These are phyloP conservation scores for Caranx ignobilis DNA, from an alignment of 2,113 vertebrate genomes.

Conservation along the genomic window DNA sequence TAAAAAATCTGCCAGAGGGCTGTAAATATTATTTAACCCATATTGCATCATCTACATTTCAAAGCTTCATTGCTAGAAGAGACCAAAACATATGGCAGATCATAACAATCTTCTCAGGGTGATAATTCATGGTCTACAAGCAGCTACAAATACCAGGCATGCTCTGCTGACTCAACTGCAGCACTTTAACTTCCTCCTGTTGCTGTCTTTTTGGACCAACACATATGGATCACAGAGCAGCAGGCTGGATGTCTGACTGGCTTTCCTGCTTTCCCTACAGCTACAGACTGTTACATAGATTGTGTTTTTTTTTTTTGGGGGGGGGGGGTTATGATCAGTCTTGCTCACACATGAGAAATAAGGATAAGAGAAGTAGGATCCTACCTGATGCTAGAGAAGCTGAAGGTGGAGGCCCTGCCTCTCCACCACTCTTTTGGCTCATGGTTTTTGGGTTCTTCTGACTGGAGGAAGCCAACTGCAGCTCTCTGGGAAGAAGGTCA, in stretches of 20 bases:
- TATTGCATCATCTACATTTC: slow-evolving; percentile 12
- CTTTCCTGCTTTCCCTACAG: slow-evolving; percentile 38
- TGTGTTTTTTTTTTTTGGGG: slow-evolving; percentile 5
- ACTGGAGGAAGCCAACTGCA: slow-evolving; percentile 91
- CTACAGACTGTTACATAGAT: slow-evolving; percentile 20
- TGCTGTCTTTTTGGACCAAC: neutral
- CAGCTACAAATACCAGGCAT: slow-evolving; percentile 24
- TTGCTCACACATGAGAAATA: slow-evolving; percentile 82
- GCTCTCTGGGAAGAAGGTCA: slow-evolving; percentile 97
- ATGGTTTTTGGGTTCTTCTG: slow-evolving; percentile 91
- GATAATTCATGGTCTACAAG: neutral
- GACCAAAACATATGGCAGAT: neutral
- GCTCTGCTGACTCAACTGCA: slow-evolving; percentile 21
- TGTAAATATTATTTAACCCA: neutral
- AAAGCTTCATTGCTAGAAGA: slow-evolving; percentile 18
- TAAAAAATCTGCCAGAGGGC: neutral
- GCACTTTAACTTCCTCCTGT: neutral
- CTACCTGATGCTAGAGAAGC: slow-evolving; percentile 94
- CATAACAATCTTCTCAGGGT: neutral
- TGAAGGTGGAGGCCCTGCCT: slow-evolving; percentile 92
- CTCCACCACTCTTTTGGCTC: slow-evolving; percentile 98
- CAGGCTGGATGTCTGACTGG: slow-evolving; percentile 27
- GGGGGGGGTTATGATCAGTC: slow-evolving; percentile 80
- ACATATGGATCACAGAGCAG: slow-evolving; percentile 39
- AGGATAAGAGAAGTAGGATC: slow-evolving; percentile 84